Conservation (phyloP, 2,888 invertebrate species). For the Poecilus cupreus region DNA sequence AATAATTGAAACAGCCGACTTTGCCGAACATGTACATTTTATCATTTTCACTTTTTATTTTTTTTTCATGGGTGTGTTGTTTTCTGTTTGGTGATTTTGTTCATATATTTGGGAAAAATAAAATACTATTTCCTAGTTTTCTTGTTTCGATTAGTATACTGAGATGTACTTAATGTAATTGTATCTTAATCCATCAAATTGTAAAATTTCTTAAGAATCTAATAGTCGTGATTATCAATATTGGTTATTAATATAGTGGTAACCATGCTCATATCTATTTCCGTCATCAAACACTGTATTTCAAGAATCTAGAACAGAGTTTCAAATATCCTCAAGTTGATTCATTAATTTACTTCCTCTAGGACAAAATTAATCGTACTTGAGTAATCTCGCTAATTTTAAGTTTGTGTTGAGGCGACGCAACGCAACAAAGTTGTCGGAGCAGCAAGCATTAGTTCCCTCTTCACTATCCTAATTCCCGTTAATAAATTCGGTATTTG, state of each 20-base stretch:
- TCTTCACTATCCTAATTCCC: slow-evolving; percentile 56
- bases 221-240: background rate
- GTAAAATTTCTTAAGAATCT: too few relatives aligned
- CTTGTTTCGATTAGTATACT: too few relatives aligned
- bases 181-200: too few relatives aligned
- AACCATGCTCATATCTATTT: background rate
- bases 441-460: slow-evolving; percentile 37
- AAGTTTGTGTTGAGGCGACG: slow-evolving; percentile 4
- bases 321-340: background rate
- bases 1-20: too few relatives aligned
- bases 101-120: too few relatives aligned
- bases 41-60: too few relatives aligned
- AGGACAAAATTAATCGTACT: slow-evolving; percentile 25
- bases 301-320: background rate
- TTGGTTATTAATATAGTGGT: background rate
- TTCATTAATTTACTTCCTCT: slow-evolving; percentile 5
- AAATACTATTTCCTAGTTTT: too few relatives aligned
- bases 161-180: too few relatives aligned
- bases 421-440: background rate
- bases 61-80: too few relatives aligned
- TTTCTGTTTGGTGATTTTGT: too few relatives aligned
- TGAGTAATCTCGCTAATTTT: slow-evolving; percentile 46
- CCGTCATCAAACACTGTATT: background rate
- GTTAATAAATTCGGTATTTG: slow-evolving; percentile 54
- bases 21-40: too few relatives aligned